Conservation (phyloP, 1,140 invertebrate genomes). For the Pogonognathellus flavescens region DNA sequence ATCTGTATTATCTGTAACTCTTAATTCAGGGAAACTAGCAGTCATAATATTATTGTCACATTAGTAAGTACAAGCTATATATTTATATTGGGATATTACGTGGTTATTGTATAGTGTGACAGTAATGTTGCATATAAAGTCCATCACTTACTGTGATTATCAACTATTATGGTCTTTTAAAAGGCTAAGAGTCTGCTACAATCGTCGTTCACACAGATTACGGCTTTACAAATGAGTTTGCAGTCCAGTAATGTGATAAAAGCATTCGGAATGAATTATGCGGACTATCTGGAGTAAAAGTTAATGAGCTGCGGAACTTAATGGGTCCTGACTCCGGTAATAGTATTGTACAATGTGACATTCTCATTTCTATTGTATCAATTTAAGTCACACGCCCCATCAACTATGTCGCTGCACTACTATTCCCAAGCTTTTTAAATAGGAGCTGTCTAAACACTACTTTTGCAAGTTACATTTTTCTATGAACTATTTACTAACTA, state of each 20-base stretch:
- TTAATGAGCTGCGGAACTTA: conserved; percentile 35
- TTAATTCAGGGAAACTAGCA: background rate
- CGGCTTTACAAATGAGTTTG: conserved; percentile 16
- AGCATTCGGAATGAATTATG: conserved; percentile 22
- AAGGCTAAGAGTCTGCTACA: background rate
- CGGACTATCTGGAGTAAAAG: conserved; percentile 28
- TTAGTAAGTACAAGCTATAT: background rate
- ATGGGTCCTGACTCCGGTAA: conserved; percentile 22
- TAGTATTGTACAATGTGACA: conserved; percentile 14
- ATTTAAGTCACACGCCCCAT: conserved; percentile 34
- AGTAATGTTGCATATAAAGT: background rate
- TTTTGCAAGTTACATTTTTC: too few species aligned
- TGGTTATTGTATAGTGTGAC: background rate
- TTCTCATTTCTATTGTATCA: conserved; percentile 44
- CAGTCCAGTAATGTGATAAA: conserved; percentile 33
- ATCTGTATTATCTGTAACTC: too few species aligned
- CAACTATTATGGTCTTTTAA: too few species aligned
- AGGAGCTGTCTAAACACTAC: too few species aligned
- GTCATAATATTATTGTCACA: conserved; percentile 7
- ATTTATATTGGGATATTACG: background rate
- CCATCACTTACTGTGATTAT: too few species aligned
- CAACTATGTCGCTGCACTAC: background rate
- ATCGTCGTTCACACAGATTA: background rate
- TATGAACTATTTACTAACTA: too few species aligned
- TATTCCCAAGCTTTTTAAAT: too few species aligned